These are phyloP conservation scores for Hemicentrotus pulcherrimus DNA, from an alignment of 35 echinoderm and acorn worm species.

Conservation along the genomic window DNA sequence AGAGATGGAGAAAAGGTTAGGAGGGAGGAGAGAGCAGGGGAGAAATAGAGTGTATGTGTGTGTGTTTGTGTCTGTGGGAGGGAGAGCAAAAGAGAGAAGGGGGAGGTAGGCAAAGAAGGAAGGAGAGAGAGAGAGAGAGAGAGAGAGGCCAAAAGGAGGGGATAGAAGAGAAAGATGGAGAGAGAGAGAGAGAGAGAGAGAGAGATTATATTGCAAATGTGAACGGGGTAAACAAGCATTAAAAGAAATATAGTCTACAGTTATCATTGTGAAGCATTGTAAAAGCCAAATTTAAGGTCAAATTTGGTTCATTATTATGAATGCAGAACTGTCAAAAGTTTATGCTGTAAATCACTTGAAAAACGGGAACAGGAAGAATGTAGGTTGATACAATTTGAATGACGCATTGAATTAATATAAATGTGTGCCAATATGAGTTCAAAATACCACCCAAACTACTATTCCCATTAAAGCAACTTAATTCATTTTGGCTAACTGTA, in stretches of 20 bases:
- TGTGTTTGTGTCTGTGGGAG: no score
- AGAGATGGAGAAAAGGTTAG: not conserved
- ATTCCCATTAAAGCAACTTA: not conserved
- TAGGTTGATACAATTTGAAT: not conserved
- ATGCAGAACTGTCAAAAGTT: no score
- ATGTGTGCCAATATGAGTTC: not conserved
- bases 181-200: not conserved
- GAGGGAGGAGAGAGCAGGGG: not conserved
- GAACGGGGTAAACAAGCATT: no score
- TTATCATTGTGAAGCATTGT: no score
- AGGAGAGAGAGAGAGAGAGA: not conserved
- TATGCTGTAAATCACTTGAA: no score
- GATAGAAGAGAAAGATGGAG: not conserved
- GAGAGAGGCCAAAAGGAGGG: not conserved
- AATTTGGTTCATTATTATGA: no score
- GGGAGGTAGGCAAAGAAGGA: not conserved
- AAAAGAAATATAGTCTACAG: no score
- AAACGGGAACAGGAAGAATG: not conserved
- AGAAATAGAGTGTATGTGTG: not conserved
- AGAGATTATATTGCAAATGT: not conserved
- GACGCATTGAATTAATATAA: not conserved
- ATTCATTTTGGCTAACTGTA: no score
- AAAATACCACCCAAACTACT: not conserved
- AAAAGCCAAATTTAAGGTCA: no score
- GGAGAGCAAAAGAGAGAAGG: not conserved